These are phyloP conservation scores for Zhuqinia jingwanae DNA, from an alignment of 2,888 invertebrate genomes.

Conservation along the genomic window DNA sequence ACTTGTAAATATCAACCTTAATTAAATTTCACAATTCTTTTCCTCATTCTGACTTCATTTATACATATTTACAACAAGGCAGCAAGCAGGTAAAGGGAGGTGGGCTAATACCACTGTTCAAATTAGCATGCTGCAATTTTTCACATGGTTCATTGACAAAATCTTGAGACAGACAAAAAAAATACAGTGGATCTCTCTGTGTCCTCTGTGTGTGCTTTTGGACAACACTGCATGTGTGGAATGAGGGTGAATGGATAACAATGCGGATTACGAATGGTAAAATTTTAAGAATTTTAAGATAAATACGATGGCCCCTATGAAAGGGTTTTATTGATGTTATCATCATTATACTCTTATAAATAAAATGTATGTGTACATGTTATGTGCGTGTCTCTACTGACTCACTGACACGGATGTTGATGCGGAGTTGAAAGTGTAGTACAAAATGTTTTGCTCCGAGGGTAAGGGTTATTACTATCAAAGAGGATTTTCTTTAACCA, in stretches of 20 bases:
- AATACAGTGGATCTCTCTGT: too few species aligned
- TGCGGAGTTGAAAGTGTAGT: too few species aligned
- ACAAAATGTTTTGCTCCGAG: conserved; percentile 36
- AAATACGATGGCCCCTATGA: conserved; percentile 35
- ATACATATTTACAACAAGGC: too few species aligned
- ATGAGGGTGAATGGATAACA: not conserved
- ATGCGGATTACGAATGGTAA: conserved; percentile 10
- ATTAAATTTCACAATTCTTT: conserved; percentile 59
- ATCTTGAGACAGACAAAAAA: too few species aligned
- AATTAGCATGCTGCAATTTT: too few species aligned
- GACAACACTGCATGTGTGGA: conserved; percentile 10
- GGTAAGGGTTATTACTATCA: not conserved
- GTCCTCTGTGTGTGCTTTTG: too few species aligned
- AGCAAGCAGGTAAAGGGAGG: conserved; percentile 17
- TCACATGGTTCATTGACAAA: too few species aligned
- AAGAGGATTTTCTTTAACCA: conserved; percentile 2
- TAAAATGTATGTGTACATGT: not conserved
- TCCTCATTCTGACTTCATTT: conserved; percentile 14
- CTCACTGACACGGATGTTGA: conserved; percentile 51
- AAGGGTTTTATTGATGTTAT: conserved; percentile 16
- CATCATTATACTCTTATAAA: too few species aligned
- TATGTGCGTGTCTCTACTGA: conserved; percentile 54
- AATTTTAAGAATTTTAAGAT: conserved; percentile 2
- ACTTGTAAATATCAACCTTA: conserved; percentile 36
- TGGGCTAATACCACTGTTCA: too few species aligned